phyloP scores from a whole-genome alignment of 2,797 vertebrate species.

The Neoniphon sammara region DNA sequence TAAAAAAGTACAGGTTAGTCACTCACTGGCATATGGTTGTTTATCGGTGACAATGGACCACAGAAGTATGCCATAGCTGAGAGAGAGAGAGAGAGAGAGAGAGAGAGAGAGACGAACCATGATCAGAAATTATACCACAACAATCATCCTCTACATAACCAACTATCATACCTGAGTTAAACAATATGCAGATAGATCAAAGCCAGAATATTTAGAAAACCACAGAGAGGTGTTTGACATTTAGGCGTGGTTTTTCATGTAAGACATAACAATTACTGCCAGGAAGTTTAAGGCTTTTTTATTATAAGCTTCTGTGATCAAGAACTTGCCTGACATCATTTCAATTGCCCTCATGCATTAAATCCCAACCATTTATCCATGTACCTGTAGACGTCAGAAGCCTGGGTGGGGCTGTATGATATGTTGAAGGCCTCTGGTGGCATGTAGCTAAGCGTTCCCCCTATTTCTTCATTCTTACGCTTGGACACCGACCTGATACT shows the following conservation, averaged over 20 bases:
- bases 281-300: neutral
- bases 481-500: constrained; percentile 40
- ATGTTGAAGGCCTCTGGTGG: constrained; percentile 79
- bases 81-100: constrained; percentile 33
- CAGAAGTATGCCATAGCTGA: constrained; percentile 80
- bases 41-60: constrained; percentile 80
- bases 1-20: too few species aligned
- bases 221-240: neutral
- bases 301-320: neutral
- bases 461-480: constrained; percentile 30
- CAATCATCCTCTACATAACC: neutral
- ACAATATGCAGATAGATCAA: neutral
- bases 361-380: too few species aligned
- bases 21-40: constrained; percentile 78
- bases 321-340: neutral
- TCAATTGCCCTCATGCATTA: too few species aligned
- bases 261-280: constrained; percentile 11
- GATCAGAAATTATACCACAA: neutral
- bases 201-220: neutral
- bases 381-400: constrained; percentile 84
- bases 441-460: constrained; percentile 81
- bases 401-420: constrained; percentile 59
- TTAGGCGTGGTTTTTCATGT: neutral
- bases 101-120: neutral
- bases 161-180: too few species aligned